Evolutionary conservation across 2,113 vertebrate species (phyloP).

Genomic region (Pluvianellus socialis): DNA sequence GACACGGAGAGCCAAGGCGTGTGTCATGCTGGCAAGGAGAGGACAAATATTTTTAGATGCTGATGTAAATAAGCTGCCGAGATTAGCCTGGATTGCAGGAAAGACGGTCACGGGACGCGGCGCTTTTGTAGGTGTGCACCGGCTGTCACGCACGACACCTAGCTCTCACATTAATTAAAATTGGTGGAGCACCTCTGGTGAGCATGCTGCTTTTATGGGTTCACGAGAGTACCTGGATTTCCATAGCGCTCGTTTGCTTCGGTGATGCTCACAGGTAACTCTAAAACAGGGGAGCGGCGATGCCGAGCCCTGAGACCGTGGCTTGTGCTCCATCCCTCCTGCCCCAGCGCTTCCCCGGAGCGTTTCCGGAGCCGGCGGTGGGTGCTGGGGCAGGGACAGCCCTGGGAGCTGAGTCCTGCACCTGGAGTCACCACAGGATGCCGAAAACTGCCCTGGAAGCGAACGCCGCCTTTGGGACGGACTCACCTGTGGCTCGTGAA

Average conservation of each 20-base stretch:
- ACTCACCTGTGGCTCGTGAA: background rate
- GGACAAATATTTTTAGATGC: background rate
- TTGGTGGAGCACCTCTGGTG: background rate
- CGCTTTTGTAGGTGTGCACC: background rate
- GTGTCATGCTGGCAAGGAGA: background rate
- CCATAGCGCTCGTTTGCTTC: background rate
- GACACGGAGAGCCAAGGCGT: background rate
- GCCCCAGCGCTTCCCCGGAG: background rate
- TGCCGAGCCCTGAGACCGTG: background rate
- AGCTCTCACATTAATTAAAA: background rate
- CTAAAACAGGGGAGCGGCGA: background rate
- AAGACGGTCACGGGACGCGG: background rate
- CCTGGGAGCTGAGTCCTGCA: background rate
- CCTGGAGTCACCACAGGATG: rapidly evolving
- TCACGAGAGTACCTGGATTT: background rate
- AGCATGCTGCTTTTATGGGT: background rate
- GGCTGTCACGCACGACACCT: background rate
- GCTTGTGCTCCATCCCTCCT: background rate
- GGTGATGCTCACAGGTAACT: background rate
- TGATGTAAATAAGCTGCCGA: background rate
- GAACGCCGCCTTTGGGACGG: background rate
- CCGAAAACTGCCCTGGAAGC: background rate
- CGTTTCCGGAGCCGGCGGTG: background rate
- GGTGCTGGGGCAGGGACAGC: background rate
- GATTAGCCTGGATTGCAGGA: background rate